Evolutionary conservation across 2,888 invertebrate species (phyloP).

Genomic region (Phyllotreta striolata): DNA sequence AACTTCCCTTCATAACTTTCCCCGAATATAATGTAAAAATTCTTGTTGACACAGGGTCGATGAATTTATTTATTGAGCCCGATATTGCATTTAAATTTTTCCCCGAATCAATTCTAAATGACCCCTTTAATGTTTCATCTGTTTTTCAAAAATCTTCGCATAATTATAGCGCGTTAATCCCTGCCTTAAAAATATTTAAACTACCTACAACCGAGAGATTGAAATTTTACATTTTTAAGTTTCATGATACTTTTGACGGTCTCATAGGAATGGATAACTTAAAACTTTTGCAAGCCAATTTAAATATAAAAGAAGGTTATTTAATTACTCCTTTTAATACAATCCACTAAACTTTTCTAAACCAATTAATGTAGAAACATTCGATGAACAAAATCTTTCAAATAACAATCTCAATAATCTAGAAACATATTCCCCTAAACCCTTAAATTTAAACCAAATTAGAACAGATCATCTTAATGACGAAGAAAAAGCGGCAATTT

Average conservation of each 20-base stretch:
- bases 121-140: conserved; percentile 31
- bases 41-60: conserved; percentile 33
- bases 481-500: too few species aligned
- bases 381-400: too few species aligned
- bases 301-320: conserved; percentile 17
- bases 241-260: conserved; percentile 18
- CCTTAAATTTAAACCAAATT: too few species aligned
- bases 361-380: too few species aligned
- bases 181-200: not conserved
- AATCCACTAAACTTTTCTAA: too few species aligned
- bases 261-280: conserved; percentile 13
- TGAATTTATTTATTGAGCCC: conserved; percentile 35
- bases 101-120: conserved; percentile 22
- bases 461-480: too few species aligned
- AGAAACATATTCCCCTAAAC: too few species aligned
- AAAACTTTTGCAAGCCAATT: conserved; percentile 16
- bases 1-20: conserved; percentile 34
- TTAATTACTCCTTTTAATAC: conserved; percentile 24
- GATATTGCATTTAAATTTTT: conserved; percentile 31
- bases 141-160: conserved; percentile 14
- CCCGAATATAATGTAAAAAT: conserved; percentile 38
- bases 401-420: too few species aligned
- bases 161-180: too few species aligned
- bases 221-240: conserved; percentile 35
- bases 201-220: conserved; percentile 5